Base-by-base conservation (phyloP, 2,113 vertebrate genomes). In the Piprites chloris region DNA sequence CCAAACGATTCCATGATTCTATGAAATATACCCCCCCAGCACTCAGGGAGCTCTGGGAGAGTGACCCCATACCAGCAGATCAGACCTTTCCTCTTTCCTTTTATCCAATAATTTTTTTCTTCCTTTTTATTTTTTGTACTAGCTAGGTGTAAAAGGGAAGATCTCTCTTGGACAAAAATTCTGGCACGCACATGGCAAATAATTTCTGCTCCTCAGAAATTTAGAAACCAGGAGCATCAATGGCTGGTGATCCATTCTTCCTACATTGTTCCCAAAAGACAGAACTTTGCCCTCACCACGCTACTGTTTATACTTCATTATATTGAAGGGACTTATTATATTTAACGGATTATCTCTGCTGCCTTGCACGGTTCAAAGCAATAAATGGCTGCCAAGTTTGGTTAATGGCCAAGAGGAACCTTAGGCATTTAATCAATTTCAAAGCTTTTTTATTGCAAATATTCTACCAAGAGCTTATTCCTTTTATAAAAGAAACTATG, bases 321-420 rank as follows among this genome's bases (percentile, higher is more conserved):
- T 33, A 52, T 52, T n/a, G 89, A 90, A 85, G 63, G 53, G 44
- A 14, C 76, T 77, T 87, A 68, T 78, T 91, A 71, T 74, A 82
- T 81, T 83, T 93, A 89, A 83, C 55, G 85, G 90, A 89, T 94
- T 95, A 82, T 94, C 88, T 96, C 87, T n/a, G 55, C 94, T 78
- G 87, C 88, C 88, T 95, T 74, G 44, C 69, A 62, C 49, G 72
- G 65, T 61, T 92, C 75, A 71, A 37, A 94, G 83, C 91, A 95
- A 96, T 96, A 95, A 95, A 94, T 88, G 92, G 61, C 85, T 90
- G 95, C 89, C 92, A 91, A 14, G 47, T 93, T 93, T 94, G 92
- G 71, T 96, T 97, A 96, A 97, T 94, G 96, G 87, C 94, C 93
- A 65, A 47, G 87, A 95, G 68, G 62, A 94, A 94, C 90, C 85